A percentile compares a stretch with the other conserved stretches of the same genome.
Conservation (phyloP, 2,113 vertebrate species). For the Etheostoma cragini region DNA sequence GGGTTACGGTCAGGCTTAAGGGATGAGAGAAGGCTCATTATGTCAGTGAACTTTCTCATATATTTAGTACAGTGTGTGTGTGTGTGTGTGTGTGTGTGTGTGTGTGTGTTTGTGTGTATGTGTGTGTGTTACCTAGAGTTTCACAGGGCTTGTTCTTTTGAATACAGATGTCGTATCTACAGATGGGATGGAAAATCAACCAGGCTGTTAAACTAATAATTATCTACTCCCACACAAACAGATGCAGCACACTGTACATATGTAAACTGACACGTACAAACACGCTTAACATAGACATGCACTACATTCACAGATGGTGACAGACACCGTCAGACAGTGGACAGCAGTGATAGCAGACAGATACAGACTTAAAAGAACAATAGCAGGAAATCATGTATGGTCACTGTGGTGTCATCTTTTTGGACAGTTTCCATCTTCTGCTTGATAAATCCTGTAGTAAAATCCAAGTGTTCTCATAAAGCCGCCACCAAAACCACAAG, state of each 20-base stretch:
- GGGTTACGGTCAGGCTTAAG: not conserved
- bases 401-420: conserved; percentile 68
- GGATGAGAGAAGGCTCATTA: not conserved
- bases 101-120: conserved; percentile 28
- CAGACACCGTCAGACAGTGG: conserved; percentile 29
- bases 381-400: conserved; percentile 72
- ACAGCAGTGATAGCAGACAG: conserved; percentile 61
- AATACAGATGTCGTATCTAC: conserved; percentile 99
- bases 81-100: conserved; percentile 18
- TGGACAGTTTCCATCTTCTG: conserved; percentile 68
- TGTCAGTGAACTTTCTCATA: not conserved
- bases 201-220: not conserved
- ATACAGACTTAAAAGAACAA: conserved; percentile 76
- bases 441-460: conserved; percentile 67
- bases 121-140: conserved; percentile 89
- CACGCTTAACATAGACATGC: conserved; percentile 1
- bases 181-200: conserved; percentile 36
- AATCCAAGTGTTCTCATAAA: conserved; percentile 61
- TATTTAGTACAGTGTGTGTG: not conserved
- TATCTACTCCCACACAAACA: not conserved
- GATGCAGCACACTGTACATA: not conserved
- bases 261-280: not conserved
- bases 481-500: conserved; percentile 19
- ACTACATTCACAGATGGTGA: conserved; percentile 7
- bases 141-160: conserved; percentile 99